Percentiles rank a stretch among this genome's conserved stretches.
phyloP scores from a whole-genome alignment of 2,113 vertebrate species.

The Gallinago paraguaiae region DNA sequence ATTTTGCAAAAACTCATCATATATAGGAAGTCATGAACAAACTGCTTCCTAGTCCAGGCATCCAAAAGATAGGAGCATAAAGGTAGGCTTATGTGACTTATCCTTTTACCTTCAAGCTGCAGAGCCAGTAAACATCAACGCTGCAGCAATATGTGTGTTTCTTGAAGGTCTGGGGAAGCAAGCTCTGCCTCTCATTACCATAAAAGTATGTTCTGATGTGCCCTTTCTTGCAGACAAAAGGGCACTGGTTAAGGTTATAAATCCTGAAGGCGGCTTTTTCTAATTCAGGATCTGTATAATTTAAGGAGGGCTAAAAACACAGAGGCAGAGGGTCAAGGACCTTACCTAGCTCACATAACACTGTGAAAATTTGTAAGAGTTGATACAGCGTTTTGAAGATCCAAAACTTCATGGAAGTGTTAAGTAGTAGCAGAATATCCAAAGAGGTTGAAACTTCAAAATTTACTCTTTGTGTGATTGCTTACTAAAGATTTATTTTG shows the following conservation, averaged over 20 bases:
- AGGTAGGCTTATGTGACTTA: neutral
- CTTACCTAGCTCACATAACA: neutral
- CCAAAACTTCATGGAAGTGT: neutral
- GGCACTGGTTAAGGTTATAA: neutral
- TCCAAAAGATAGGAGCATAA: neutral
- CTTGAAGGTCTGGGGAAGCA: neutral
- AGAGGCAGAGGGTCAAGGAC: neutral
- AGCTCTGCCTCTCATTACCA: neutral
- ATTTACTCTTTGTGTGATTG: neutral
- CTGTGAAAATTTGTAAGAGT: neutral
- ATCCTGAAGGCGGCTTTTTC: neutral
- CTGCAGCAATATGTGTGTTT: neutral
- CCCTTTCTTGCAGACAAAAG: neutral
- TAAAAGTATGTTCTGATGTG: neutral
- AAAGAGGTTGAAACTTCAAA: neutral
- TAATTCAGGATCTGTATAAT: neutral
- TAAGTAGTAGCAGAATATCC: neutral
- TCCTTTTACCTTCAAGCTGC: neutral
- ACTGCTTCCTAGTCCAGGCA: neutral
- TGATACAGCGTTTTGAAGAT: neutral
- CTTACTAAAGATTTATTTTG: neutral
- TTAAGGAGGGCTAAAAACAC: neutral
- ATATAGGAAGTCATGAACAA: accelerated
- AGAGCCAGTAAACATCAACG: accelerated
- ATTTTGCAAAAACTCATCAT: neutral